phyloP scores from a whole-genome alignment of 2,113 vertebrate genomes.

The Sorex araneus region DNA sequence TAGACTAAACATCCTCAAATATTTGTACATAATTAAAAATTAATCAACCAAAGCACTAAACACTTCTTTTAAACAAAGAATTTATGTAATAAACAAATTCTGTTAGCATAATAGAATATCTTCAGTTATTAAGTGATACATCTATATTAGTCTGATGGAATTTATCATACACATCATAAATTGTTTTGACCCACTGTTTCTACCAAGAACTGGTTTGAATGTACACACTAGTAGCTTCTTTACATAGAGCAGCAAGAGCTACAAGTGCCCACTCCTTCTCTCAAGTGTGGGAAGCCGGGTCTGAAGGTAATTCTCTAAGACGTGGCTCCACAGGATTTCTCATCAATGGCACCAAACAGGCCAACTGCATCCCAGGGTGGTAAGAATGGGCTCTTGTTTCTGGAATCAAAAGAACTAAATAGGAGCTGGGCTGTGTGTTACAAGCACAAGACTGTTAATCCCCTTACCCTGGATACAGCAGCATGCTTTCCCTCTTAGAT shows the following conservation, averaged over 20 bases:
- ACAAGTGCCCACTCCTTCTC: background rate
- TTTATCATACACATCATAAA: background rate
- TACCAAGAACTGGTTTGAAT: background rate
- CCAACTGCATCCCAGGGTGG: constrained; percentile 47
- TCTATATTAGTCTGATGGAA: background rate
- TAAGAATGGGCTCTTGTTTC: constrained; percentile 76
- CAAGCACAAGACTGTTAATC: constrained; percentile 69
- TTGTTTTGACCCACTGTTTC: background rate
- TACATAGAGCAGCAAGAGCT: background rate
- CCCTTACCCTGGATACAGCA: constrained; percentile 67
- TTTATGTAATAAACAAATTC: constrained; percentile 41
- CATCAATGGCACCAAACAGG: background rate
- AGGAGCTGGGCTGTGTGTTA: constrained; percentile 58
- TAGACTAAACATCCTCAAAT: background rate
- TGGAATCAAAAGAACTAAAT: constrained; percentile 53
- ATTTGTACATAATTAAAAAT: constrained; percentile 2
- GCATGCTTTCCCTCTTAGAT: background rate
- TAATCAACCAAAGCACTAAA: background rate
- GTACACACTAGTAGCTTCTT: background rate
- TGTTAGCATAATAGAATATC: constrained; percentile 4
- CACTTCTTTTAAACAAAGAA: background rate
- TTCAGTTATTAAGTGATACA: background rate
- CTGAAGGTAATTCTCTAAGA: constrained; percentile 30
- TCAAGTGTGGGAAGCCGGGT: constrained; percentile 59
- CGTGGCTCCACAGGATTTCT: constrained; percentile 44